These are phyloP conservation scores for Pseudococcus longispinus DNA, from an alignment of 2,888 invertebrate genomes.

Conservation along the genomic window DNA sequence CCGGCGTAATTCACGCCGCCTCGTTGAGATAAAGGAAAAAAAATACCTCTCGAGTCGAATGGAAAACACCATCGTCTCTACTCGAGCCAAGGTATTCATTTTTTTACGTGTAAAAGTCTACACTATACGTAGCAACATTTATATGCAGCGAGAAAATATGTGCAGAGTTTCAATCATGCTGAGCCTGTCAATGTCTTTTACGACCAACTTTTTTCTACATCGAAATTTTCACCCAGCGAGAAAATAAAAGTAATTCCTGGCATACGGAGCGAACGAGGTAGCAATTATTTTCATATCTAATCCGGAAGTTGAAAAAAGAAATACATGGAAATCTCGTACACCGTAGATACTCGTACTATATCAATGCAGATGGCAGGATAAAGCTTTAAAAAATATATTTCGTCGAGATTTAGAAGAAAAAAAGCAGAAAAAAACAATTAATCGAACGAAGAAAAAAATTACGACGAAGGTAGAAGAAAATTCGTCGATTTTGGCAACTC, in stretches of 20 bases:
- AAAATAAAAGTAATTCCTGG: not conserved
- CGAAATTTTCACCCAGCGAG: not conserved
- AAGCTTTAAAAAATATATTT: not conserved
- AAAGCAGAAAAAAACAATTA: not conserved
- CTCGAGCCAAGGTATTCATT: conserved; percentile 18
- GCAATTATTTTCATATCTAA: conserved; percentile 16
- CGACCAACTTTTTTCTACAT: not conserved
- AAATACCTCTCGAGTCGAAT: not conserved
- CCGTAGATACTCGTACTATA: too few species aligned
- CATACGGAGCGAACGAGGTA: not conserved
- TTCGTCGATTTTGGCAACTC: not conserved
- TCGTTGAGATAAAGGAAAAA: not conserved
- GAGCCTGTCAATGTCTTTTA: conserved; percentile 10
- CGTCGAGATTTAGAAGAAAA: not conserved
- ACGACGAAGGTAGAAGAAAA: not conserved
- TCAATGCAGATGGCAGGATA: not conserved
- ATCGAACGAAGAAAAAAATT: not conserved
- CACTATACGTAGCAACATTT: too few species aligned
- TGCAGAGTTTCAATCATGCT: conserved; percentile 13
- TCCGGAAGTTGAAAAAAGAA: not conserved
- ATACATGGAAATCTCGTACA: not conserved
- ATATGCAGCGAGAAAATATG: not conserved
- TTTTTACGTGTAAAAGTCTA: not conserved
- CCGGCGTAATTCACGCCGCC: conserved; percentile 19
- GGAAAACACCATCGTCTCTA: not conserved